A percentile compares a stretch with the other conserved stretches of the same genome.
These are phyloP conservation scores for Loripinus fragilis DNA, from an alignment of 2,888 invertebrate species.

Conservation along the genomic window DNA sequence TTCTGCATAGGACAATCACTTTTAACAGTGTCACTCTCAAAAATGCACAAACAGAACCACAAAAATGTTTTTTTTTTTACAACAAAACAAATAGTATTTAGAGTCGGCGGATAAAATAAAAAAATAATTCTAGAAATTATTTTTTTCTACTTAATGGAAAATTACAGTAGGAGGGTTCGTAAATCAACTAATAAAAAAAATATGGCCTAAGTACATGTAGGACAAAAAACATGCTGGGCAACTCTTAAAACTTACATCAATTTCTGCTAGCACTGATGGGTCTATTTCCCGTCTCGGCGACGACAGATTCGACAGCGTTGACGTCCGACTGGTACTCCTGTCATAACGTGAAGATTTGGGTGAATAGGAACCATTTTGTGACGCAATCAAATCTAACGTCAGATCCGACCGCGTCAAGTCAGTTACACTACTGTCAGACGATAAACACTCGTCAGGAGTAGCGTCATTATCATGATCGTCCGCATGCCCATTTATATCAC, in stretches of 20 bases:
- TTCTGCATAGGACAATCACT: no score
- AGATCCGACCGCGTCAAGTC: slow-evolving; percentile 55
- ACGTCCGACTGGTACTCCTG: slow-evolving; percentile 46
- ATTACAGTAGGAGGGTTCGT: no score
- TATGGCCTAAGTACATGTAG: no score
- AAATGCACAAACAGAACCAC: no score
- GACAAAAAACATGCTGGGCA: no score
- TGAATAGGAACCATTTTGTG: slow-evolving; percentile 40
- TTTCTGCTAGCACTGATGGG: slow-evolving; percentile 74
- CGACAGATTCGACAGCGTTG: slow-evolving; percentile 40
- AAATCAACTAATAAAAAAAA: no score
- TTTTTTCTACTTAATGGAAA: no score
- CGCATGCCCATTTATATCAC: slow-evolving; percentile 37
- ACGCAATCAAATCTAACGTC: slow-evolving; percentile 40
- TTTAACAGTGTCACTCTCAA: no score
- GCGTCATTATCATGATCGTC: slow-evolving; percentile 25
- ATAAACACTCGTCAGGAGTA: slow-evolving; percentile 35
- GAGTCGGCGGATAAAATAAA: no score
- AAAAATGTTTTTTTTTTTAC: no score
- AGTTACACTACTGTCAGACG: slow-evolving; percentile 53
- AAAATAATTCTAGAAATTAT: no score
- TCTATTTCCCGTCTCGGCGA: slow-evolving; percentile 70
- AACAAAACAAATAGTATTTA: no score
- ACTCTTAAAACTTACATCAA: slow-evolving; percentile 76
- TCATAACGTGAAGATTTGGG: slow-evolving; percentile 48